Evolutionary conservation across 2,113 vertebrate genomes (phyloP), one percentile per base, ranked within the genome.

Genomic region (Lepisosteus oculatus): DNA sequence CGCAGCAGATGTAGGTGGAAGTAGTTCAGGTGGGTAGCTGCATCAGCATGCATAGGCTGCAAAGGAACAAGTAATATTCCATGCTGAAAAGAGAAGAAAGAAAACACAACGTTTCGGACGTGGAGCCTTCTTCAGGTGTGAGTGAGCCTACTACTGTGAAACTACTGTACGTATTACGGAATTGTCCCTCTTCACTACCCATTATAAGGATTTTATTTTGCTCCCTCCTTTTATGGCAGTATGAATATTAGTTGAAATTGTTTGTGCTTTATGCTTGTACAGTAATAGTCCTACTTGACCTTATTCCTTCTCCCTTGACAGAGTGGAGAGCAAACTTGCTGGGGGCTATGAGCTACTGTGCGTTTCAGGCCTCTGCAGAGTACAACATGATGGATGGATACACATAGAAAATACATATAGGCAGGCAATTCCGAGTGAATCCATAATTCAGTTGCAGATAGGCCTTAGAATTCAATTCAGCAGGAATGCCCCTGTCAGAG

Each of bases 351-450:
- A 65, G 11, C 17, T 59, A 61, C 51, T 56, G 61, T 70, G 71
- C 69, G 72, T 69, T 75, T 78, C 67, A 67, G 45, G 69, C 64
- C 42, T 70, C 77, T 67, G 59, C 56, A 57, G 77, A 73, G 77
- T 69, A 67, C 55, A 44, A 13, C 8, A 14, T 75, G 77, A 78
- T 78, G 73, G 70, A 75, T 78, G 29, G 56, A 55, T 67, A 59
- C 70, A 70, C 67, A 67, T 63, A 70, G 73, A 72, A 72, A 55
- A 43, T 43, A 42, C 65, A 67, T 78, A 61, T 56, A 44, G 9
- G 44, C 54, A 29, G 43, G 9, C 8, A 4, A 51, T 51, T 9
- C 47, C 47, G 47, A 51, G 9, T 51, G 42, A 8, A 41, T 65
- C 29, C 63, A 61, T 65, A 41, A 29, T 65, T 65, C 13, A 61